Base-by-base conservation (phyloP, 2,113 vertebrate species). In the Mesoclemmys tuberculata region DNA sequence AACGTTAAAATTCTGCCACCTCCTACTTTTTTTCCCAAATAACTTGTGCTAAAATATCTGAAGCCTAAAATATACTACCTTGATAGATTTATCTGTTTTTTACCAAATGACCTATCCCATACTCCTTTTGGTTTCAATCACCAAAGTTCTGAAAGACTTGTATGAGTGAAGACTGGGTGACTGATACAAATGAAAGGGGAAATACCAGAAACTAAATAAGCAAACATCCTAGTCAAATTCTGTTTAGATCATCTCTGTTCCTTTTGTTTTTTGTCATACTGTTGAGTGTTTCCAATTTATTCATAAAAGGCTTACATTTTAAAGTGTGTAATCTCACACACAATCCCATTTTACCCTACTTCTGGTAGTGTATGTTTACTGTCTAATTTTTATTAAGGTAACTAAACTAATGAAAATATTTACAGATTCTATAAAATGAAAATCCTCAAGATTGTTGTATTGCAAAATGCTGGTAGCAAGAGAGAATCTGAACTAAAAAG, bases 1-100 rank as follows among this genome's bases (percentile, higher is more conserved):
- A 95, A 94, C 93, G 95, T 94, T 98, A 96, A 92, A 93, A 84
- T 97, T 97, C 94, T 90, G 91, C 95, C 96, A 94, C 92, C 90
- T 54, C 93, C 94, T 92, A 94, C 93, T 95, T 9, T 71, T 56
- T 77, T 90, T 35, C 0, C 82, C 51, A 78, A 96, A 86, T 93
- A 83, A 51, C 64, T 96, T 87, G 83, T 91, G 52, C 82, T 92
- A 75, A 94, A 97, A 48, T 88, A 89, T 78, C 56, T 95, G 64
- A 55, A 71, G 85, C 49, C 38, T 35, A 81, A 95, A 91, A 92
- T 79, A 44, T 26, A 6, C 22, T 49, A 81, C 82, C 92, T 84
- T 88, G 83, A 89, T 83, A 1, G 0, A 89, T 90, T 80, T 94
- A 52, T 61, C 81, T 87, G 68, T 93, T 21, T 61, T 51, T 86